Evolutionary conservation across 2,888 invertebrate species (phyloP).

Genomic region (Macaria notata): DNA sequence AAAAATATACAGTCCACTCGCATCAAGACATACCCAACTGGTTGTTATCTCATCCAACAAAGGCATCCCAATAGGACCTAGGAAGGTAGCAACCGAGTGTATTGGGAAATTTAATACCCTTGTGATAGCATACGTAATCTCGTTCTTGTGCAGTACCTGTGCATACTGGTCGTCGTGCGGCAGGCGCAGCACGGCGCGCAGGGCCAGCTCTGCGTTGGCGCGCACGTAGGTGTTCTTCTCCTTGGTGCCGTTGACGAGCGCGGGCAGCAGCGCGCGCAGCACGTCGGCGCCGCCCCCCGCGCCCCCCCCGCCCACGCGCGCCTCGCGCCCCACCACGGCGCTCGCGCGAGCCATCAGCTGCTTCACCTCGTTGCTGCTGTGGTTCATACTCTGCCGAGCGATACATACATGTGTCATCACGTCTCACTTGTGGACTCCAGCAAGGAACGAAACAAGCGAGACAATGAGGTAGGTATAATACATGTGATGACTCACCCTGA

Average conservation of each 20-base stretch:
- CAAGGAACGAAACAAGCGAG: too few species aligned
- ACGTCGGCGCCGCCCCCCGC: constrained; percentile 78
- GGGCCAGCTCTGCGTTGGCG: constrained; percentile 95
- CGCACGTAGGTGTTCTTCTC: constrained; percentile 98
- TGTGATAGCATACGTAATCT: too few species aligned
- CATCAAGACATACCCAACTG: too few species aligned
- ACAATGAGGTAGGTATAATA: too few species aligned
- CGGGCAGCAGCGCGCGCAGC: constrained; percentile 90
- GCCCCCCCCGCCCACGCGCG: constrained; percentile 28
- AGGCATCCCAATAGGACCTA: too few species aligned
- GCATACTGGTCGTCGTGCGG: constrained; percentile 87
- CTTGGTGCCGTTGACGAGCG: constrained; percentile 98
- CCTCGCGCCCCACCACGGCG: constrained; percentile 87
- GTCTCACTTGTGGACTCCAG: too few species aligned
- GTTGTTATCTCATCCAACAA: too few species aligned
- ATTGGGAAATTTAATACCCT: too few species aligned
- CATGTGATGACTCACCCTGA: constrained; percentile 89
- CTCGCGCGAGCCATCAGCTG: constrained; percentile 92
- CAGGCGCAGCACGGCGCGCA: constrained; percentile 92
- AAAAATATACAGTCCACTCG: too few species aligned
- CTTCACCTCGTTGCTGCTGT: constrained; percentile 96
- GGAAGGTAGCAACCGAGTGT: too few species aligned
- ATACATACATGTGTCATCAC: too few species aligned
- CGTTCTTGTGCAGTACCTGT: constrained; percentile 81
- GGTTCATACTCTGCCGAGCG: constrained; percentile 92